These are phyloP conservation scores for Dexiosoma caninum DNA, from an alignment of 2,888 invertebrate species.

Conservation along the genomic window DNA sequence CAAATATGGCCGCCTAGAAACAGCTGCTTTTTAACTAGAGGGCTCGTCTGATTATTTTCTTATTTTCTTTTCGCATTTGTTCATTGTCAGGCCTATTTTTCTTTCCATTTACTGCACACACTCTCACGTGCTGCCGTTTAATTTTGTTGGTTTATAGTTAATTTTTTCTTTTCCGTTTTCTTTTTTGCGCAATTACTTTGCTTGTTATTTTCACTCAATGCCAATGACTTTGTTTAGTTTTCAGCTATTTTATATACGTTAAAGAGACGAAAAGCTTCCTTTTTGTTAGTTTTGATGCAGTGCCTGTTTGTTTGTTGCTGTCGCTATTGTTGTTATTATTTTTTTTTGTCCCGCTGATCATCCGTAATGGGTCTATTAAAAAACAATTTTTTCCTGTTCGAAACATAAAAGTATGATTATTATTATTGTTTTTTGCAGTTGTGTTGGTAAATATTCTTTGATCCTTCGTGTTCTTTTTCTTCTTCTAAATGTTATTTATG, in stretches of 20 bases:
- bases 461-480: neutral
- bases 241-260: slow-evolving; percentile 15
- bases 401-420: slow-evolving; percentile 21
- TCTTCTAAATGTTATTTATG: slow-evolving; percentile 24
- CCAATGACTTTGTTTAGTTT: slow-evolving; percentile 59
- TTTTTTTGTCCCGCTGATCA: slow-evolving; percentile 34
- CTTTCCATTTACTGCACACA: slow-evolving; percentile 12
- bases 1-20: slow-evolving; percentile 75
- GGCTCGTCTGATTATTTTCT: slow-evolving; percentile 46
- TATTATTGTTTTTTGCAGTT: no score
- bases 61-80: neutral
- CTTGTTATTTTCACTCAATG: slow-evolving; percentile 60
- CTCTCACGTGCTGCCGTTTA: slow-evolving; percentile 26
- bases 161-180: slow-evolving; percentile 20
- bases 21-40: slow-evolving; percentile 67
- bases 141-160: slow-evolving; percentile 1
- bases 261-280: slow-evolving; percentile 41
- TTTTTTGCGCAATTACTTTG: slow-evolving; percentile 48
- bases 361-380: slow-evolving; percentile 23
- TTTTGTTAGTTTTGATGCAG: no score
- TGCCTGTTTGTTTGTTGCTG: no score
- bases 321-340: neutral
- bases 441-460: slow-evolving; percentile 13
- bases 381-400: neutral
- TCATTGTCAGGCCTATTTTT: slow-evolving; percentile 31